A percentile compares a stretch with the other conserved stretches of the same genome.
These are phyloP conservation scores for Gadopsis bispinosus DNA, from an alignment of 2,797 vertebrate species.

Conservation along the genomic window DNA sequence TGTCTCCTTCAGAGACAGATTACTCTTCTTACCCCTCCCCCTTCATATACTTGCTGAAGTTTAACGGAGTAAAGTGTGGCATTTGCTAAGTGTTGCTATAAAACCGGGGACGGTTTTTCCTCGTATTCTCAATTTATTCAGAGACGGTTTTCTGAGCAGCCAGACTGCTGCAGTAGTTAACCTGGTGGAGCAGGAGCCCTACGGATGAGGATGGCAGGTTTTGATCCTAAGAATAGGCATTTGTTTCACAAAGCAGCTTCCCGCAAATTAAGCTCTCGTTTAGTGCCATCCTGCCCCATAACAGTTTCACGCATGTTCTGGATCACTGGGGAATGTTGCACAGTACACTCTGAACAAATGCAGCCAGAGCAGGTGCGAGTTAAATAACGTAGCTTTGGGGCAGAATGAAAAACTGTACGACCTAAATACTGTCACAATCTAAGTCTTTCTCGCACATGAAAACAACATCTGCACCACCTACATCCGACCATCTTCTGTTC, in stretches of 20 bases:
- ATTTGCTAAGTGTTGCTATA: neutral
- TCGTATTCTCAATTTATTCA: neutral
- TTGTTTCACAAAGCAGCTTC: neutral
- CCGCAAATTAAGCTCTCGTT: neutral
- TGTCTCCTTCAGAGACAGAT: neutral
- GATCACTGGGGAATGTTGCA: slow-evolving; percentile 21
- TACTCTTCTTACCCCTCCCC: neutral
- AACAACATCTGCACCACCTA: slow-evolving; percentile 3
- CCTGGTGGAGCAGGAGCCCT: neutral
- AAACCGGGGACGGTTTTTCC: neutral
- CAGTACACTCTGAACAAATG: slow-evolving; percentile 7
- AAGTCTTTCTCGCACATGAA: slow-evolving; percentile 18
- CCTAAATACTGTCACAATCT: slow-evolving; percentile 56
- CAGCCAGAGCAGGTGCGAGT: slow-evolving; percentile 61
- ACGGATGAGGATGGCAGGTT: slow-evolving; percentile 12
- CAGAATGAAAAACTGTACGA: slow-evolving; percentile 33
- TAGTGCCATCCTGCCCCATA: neutral
- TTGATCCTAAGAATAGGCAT: slow-evolving; percentile 19
- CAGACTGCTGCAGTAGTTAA: neutral
- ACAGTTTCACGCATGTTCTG: neutral
- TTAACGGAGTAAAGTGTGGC: neutral
- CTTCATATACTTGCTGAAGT: neutral
- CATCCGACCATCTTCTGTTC: neutral
- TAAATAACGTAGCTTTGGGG: slow-evolving; percentile 53
- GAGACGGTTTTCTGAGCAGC: neutral